Evolutionary conservation across 2,113 vertebrate species (phyloP).

Genomic region (Macrotis lagotis): DNA sequence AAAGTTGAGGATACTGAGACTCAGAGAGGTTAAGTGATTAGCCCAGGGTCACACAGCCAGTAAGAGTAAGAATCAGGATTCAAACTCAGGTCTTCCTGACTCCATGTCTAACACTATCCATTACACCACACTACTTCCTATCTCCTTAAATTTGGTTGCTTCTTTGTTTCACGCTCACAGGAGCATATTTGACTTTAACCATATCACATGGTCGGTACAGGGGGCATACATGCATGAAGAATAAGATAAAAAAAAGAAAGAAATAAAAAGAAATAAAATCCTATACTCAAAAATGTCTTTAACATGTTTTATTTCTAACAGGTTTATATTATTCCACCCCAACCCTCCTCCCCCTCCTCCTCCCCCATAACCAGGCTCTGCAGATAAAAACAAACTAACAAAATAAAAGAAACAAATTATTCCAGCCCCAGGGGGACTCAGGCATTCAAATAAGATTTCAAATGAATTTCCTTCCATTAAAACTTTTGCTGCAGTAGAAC

Average conservation of each 20-base stretch:
- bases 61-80: neutral
- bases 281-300: slow-evolving; percentile 57
- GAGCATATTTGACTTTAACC: neutral
- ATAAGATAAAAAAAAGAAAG: neutral
- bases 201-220: neutral
- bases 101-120: neutral
- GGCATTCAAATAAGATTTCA: slow-evolving; percentile 75
- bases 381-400: slow-evolving; percentile 57
- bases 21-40: neutral
- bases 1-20: neutral
- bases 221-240: fast-evolving
- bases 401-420: slow-evolving; percentile 72
- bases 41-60: neutral
- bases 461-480: slow-evolving; percentile 63
- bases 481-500: slow-evolving; percentile 55
- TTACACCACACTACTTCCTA: neutral
- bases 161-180: neutral
- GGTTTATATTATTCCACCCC: slow-evolving; percentile 11
- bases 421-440: slow-evolving; percentile 60
- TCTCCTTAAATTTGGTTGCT: neutral
- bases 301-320: slow-evolving; percentile 57
- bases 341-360: neutral
- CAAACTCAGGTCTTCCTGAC: neutral
- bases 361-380: slow-evolving; percentile 36
- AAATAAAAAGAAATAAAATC: neutral